These are phyloP conservation scores for Apis mellifera DNA, from an alignment of 1,140 invertebrate species.

Conservation along the genomic window DNA sequence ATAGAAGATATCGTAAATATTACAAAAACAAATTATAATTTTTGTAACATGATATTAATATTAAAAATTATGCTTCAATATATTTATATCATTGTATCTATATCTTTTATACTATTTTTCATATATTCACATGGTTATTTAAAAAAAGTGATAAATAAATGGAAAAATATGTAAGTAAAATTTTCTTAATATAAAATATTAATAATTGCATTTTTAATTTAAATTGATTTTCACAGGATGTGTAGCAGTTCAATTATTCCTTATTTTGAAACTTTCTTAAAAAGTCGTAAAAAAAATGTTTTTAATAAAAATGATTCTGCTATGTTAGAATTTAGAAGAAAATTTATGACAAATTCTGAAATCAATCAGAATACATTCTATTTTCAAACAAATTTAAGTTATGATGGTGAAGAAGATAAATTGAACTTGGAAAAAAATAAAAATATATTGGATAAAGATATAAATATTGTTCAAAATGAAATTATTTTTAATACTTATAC, in stretches of 20 bases:
- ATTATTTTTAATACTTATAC: conserved; percentile 16
- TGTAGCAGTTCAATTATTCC: not conserved
- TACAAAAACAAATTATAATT: not conserved
- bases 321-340: not conserved
- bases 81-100: not conserved
- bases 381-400: not conserved
- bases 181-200: not conserved
- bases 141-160: not conserved
- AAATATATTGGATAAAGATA: not conserved
- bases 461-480: conserved; percentile 10
- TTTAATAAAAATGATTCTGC: not conserved
- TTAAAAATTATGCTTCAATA: not conserved
- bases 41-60: not conserved
- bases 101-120: not conserved
- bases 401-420: not conserved
- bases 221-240: conserved; percentile 1
- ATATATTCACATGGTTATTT: not conserved
- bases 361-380: not conserved
- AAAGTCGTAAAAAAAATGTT: not conserved
- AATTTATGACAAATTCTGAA: not conserved
- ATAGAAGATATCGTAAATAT: conserved; percentile 4
- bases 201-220: not conserved
- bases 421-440: not conserved
- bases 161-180: conserved; percentile 33
- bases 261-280: not conserved